These are phyloP conservation scores for Candoia aspera DNA, from an alignment of 2,113 vertebrate species.

Conservation along the genomic window DNA sequence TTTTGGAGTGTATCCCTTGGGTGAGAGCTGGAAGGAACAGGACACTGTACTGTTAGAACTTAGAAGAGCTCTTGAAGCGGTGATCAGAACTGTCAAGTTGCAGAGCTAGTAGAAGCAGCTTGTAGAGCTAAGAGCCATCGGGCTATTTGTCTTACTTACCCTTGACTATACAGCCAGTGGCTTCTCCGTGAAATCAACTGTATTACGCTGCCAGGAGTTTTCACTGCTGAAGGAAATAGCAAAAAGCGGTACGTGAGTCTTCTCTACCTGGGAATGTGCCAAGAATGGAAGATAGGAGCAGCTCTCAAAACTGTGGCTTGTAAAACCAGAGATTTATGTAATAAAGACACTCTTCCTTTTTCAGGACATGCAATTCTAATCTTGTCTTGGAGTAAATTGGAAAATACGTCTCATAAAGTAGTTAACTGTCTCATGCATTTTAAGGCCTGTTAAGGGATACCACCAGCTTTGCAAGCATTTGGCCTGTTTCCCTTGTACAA, in stretches of 20 bases:
- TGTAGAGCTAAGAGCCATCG: neutral
- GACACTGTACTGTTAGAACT: neutral
- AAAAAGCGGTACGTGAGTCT: neutral
- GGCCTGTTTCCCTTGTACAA: accelerated
- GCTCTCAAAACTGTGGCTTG: neutral
- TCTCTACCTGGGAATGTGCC: neutral
- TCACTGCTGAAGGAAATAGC: neutral
- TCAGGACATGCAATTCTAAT: neutral
- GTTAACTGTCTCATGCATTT: neutral
- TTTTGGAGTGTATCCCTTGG: neutral
- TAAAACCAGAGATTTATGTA: neutral
- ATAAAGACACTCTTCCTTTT: neutral
- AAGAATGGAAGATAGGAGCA: neutral
- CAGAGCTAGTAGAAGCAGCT: neutral
- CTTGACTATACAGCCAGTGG: neutral
- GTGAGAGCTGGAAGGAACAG: neutral
- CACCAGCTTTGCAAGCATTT: neutral
- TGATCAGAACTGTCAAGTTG: too few species aligned
- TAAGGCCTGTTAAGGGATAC: neutral
- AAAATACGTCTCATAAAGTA: neutral
- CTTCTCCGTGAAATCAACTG: neutral
- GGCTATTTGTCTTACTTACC: neutral
- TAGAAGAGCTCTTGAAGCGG: neutral
- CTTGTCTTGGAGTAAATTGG: neutral
- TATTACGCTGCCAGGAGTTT: neutral